These are phyloP conservation scores for Callorhinus ursinus DNA, from an alignment of 2,113 vertebrate species.

Conservation along the genomic window DNA sequence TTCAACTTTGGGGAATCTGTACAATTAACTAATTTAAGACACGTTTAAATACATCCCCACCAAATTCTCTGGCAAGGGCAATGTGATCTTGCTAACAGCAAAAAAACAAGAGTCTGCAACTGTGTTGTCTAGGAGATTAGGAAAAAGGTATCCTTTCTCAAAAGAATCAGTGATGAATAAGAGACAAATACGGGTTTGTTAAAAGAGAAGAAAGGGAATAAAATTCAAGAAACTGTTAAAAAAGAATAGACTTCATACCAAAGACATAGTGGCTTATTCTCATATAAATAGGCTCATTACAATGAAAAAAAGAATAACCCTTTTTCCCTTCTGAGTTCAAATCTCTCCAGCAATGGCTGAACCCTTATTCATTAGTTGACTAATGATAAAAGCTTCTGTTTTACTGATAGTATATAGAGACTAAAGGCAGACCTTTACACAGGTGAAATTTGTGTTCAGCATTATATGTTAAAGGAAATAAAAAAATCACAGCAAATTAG, in stretches of 20 bases:
- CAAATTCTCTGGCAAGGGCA: neutral
- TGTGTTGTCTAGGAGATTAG: neutral
- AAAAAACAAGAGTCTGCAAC: constrained; percentile 28
- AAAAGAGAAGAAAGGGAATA: constrained; percentile 39
- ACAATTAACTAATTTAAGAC: constrained; percentile 29
- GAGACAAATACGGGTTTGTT: neutral
- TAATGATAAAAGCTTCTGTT: constrained; percentile 73
- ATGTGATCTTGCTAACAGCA: constrained; percentile 26
- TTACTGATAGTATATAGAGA: constrained; percentile 19
- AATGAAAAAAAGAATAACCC: constrained; percentile 68
- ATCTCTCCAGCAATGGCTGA: constrained; percentile 52
- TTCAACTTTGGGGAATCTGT: neutral
- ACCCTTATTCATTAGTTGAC: constrained; percentile 68
- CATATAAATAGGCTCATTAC: constrained; percentile 47
- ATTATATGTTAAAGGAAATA: constrained; percentile 53
- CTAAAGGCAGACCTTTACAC: constrained; percentile 30
- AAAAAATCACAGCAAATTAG: constrained; percentile 67
- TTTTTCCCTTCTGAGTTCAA: constrained; percentile 60
- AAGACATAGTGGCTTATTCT: constrained; percentile 63
- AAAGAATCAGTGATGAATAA: constrained; percentile 33
- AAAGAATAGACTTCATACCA: constrained; percentile 51
- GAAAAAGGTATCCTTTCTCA: neutral
- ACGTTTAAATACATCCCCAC: neutral
- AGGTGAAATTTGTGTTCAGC: constrained; percentile 21
- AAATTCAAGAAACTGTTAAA: constrained; percentile 49